Percentiles rank a stretch among this genome's conserved stretches.
Evolutionary conservation across 2,888 invertebrate genomes (phyloP).

Genomic region (Syrphus vitripennis): DNA sequence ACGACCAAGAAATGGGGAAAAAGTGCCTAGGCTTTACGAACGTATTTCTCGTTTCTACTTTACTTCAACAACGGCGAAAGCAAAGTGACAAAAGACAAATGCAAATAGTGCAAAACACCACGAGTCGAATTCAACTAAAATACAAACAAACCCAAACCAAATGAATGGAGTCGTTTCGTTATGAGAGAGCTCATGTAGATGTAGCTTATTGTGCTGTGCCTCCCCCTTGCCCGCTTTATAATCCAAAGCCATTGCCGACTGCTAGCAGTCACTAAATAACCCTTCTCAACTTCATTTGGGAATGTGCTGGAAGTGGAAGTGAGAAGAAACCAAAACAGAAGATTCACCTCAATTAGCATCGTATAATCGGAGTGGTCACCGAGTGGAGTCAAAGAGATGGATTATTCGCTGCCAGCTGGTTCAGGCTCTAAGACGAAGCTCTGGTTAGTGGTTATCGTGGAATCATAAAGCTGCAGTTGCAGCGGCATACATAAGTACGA

Average conservation of each 20-base stretch:
- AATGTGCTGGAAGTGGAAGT: background rate
- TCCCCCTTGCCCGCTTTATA: background rate
- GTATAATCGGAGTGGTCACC: background rate
- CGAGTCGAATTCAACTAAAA: background rate
- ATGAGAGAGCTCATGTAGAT: background rate
- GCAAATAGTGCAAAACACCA: conserved; percentile 10
- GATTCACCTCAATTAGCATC: background rate
- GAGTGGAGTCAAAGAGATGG: background rate
- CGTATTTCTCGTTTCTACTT: conserved; percentile 21
- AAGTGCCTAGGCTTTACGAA: background rate
- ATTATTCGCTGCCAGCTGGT: background rate
- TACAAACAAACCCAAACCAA: background rate
- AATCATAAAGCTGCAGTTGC: background rate
- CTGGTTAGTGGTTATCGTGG: no score
- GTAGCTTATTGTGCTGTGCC: background rate
- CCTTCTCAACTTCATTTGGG: background rate
- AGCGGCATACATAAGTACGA: background rate
- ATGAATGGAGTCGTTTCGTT: conserved; percentile 24
- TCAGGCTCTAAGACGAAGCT: no score
- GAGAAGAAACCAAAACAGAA: conserved; percentile 13
- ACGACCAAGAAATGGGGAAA: background rate
- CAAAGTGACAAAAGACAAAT: conserved; percentile 60
- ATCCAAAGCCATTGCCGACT: background rate
- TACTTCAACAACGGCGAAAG: conserved; percentile 53
- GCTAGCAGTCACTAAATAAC: background rate